Conservation (phyloP, 2,888 invertebrate species). For the Apeira syringaria region DNA sequence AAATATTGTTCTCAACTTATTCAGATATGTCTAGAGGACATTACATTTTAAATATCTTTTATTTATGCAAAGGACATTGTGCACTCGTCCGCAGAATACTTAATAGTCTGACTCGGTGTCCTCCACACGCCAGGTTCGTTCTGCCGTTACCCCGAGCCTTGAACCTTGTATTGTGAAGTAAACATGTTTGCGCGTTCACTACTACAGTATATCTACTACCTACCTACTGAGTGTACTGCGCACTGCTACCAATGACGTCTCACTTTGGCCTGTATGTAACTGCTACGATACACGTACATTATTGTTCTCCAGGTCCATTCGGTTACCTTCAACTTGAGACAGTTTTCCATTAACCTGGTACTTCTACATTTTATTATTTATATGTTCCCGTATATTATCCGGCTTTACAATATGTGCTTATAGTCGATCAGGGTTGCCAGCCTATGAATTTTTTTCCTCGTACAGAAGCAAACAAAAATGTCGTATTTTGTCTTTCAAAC, state of each 20-base stretch:
- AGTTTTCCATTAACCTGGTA: conserved; percentile 8
- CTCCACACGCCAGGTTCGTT: conserved; percentile 22
- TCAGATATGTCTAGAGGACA: not conserved
- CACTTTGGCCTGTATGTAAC: conserved; percentile 42
- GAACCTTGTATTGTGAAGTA: conserved; percentile 77
- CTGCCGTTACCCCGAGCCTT: conserved; percentile 55
- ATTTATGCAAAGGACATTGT: no score
- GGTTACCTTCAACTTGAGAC: conserved; percentile 48
- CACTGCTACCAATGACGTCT: conserved; percentile 61
- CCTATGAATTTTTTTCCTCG: no score
- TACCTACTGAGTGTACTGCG: conserved; percentile 56
- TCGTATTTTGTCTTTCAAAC: no score
- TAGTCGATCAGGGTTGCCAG: no score
- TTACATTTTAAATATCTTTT: no score
- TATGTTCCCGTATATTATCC: no score
- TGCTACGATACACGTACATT: conserved; percentile 23
- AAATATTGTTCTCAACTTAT: conserved; percentile 5
- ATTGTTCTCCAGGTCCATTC: conserved; percentile 53
- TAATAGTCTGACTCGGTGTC: conserved; percentile 13
- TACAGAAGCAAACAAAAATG: no score
- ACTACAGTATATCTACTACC: not conserved
- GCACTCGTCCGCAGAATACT: no score
- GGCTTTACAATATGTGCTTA: no score
- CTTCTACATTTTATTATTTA: no score
- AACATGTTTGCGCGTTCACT: conserved; percentile 76